Evolutionary conservation across 2,888 invertebrate genomes (phyloP), one percentile per base, ranked within the genome.

Genomic region (Tenodera sinensis): DNA sequence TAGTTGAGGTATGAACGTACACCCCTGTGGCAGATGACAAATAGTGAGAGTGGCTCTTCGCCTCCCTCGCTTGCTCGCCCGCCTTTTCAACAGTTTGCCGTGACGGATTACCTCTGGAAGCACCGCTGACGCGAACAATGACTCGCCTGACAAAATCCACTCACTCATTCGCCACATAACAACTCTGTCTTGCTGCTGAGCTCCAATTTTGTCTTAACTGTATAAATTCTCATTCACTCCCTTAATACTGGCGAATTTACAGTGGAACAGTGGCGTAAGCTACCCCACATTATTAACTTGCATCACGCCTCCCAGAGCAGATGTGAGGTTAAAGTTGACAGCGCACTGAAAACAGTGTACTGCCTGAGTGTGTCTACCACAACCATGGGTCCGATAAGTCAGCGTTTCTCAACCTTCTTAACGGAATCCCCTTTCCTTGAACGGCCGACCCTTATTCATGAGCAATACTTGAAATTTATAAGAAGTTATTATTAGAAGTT

Each of bases 91-190:
- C 85, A 85, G 87, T 87, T 34, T 71, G 28, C 82, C 28, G 54
- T 84, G 89, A 85, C 71, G 88, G 83, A 87, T 89, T 87, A 84
- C 89, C 87, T 87, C 71, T 87, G 87, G 87, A 89, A 89, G 82
- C 54, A 82, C 42, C 71, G 71, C 34, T 84, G 89, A 87, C 87
- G 83, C 83, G 87, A 87, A 89, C 89, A 89, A 89, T 89, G 89
- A 87, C 83, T 89, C 84, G 89, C 71, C 87, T 87, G 89, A 89
- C 84, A 83, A 87, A 83, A 87, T 83, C 30, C 89, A 89, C 87
- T 84, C 86, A 54, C 84, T 87, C 87, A 87, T 83, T 87, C 87
- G 28, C 34, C 87, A 87, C 87, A 54, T 42, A 84, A 84, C 84
- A 86, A 86, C 47, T 86, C 81, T 71, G 28, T 83, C 83, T 28